Base-by-base conservation (phyloP, 2,888 invertebrate species). In the Conus canariensis region DNA sequence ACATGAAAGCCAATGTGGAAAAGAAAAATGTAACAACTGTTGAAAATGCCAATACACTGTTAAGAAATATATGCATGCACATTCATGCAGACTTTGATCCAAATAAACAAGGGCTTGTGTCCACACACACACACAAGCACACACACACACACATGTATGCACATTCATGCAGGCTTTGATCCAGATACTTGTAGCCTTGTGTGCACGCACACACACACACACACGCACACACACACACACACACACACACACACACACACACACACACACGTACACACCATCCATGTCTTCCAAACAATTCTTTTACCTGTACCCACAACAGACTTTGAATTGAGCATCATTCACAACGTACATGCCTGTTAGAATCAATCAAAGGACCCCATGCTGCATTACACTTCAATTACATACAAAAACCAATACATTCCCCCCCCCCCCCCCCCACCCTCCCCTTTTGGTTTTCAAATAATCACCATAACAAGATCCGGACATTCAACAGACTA, bases 171-270 rank as follows among this genome's bases (percentile, higher is more conserved):
- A 77, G 70, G 45, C 45, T 16, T 16, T 56, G 45, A 82, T 19
- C 14, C 5, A 85, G 1, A 59, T 8, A 85, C 59, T 30, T 4
- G n/a, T 45, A 82, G 7, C 12, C 56, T 16, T 56, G 14, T 56
- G 56, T 16, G 60, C 85, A 60, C 60, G 30, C 60, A 85, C 85
- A 85, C 85, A 59, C 60, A 85, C 60, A 85, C 85, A 60, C 85
- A 85, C 59, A 85, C 60, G 25, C 85, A n/a, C 10, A 80, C 30
- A 80, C 30, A 70, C 77, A 80, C 77, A 80, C 77, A 80, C 25
- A 45, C 12, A 5, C 30, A 30, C 77, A 25, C 77, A 77, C 77
- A 77, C 77, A 77, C 10, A 77, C 77, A 77, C 82, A 83, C 82
- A 56, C 82, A 83, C 82, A 83, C 8, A 56, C 82, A 19, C 25